phyloP scores from a whole-genome alignment of 2,113 vertebrate species.

The Lophius piscatorius region DNA sequence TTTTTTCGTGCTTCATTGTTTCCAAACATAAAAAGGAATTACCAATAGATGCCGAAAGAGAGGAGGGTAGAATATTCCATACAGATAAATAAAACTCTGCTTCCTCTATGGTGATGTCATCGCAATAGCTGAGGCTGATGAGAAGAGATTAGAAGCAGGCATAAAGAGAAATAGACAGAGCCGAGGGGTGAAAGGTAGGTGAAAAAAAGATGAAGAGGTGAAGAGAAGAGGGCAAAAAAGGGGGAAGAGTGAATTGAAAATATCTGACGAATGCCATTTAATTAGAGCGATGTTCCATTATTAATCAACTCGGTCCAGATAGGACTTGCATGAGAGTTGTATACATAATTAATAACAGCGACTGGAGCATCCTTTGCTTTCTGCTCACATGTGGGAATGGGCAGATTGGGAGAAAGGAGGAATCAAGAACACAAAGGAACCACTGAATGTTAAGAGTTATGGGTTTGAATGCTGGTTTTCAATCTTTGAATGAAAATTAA shows the following conservation, averaged over 20 bases:
- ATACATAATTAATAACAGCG: constrained; percentile 74
- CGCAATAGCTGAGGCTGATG: constrained; percentile 18
- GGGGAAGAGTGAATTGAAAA: constrained; percentile 53
- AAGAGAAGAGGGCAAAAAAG: constrained; percentile 27
- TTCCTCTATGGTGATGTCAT: constrained; percentile 12
- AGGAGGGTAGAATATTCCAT: background rate
- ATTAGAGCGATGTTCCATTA: constrained; percentile 73
- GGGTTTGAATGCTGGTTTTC: background rate
- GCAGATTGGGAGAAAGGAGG: constrained; percentile 7
- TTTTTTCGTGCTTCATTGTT: background rate
- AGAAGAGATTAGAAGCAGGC: constrained; percentile 15
- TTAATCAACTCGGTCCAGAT: constrained; percentile 65
- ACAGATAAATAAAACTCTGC: background rate
- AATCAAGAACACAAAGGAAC: constrained; percentile 8
- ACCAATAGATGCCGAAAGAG: background rate
- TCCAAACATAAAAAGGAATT: background rate
- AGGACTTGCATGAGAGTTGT: constrained; percentile 67
- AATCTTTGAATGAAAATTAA: background rate
- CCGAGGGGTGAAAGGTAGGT: background rate
- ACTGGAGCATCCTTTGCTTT: constrained; percentile 55
- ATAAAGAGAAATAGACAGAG: constrained; percentile 11
- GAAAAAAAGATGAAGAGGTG: constrained; percentile 6
- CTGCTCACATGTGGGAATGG: constrained; percentile 7
- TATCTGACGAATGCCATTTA: constrained; percentile 66
- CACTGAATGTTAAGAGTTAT: background rate